Evolutionary conservation across 1,140 invertebrate species (phyloP), one percentile per base, ranked within the genome.

Genomic region (Drosophila parvula): DNA sequence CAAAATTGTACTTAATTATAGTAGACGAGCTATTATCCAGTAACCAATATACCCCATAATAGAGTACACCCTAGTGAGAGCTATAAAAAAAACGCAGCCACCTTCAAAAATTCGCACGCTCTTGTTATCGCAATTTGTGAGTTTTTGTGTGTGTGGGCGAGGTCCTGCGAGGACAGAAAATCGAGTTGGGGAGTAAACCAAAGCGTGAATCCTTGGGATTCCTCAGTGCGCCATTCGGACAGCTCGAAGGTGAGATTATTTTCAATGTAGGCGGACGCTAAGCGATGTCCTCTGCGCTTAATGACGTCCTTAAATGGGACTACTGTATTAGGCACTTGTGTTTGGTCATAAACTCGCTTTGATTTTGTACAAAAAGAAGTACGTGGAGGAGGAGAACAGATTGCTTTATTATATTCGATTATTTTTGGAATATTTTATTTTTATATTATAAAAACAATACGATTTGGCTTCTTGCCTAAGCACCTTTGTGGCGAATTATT

Each of bases 71-170:
- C 28, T 28, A 0, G 4, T 3, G n/a, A 41, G 58, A 43, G 67
- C 53, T 22, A 71, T 71, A 74, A 74, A 55, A 71, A 74, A 11
- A 11, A 57, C 10, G 48, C 34, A 58, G 40, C 53, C 60, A 77
- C 74, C 60, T 76, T 67, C 22, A 16, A 75, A 76, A 65, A 58
- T 65, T 75, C 38, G 71, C 60, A 65, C 45, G 69, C 58, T 36
- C 30, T 45, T 63, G 27, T 51, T 58, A 41, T 45, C 62, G 36
- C 45, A 51, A 27, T 41, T 45, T 58, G 50, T 22, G 36, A 38
- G 48, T 61, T 11, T 38, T n/a, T 34, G 16, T 47, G 41, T 43
- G 14, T 50, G 28, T 11, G 48, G 6, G 32, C 12, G 8, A 38
- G 16, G 51, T 55, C 51, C 51, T 55, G 51, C 32, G 27, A 53